phyloP scores from a whole-genome alignment of 2,888 invertebrate genomes.

The Ditula angustiorana region DNA sequence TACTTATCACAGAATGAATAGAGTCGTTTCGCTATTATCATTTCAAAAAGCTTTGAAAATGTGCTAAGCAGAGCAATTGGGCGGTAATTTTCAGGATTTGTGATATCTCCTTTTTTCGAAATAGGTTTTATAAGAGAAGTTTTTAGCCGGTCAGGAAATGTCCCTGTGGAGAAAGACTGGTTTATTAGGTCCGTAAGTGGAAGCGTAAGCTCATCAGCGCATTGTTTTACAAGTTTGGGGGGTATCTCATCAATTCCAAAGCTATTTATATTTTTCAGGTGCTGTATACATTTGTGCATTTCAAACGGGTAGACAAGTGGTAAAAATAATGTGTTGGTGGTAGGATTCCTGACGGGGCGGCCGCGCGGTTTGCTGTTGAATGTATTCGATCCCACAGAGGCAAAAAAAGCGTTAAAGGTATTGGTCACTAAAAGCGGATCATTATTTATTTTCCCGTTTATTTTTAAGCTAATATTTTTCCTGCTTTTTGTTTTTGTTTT shows the following conservation, averaged over 20 bases:
- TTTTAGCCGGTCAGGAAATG: not conserved
- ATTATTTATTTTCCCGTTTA: not conserved
- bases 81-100: too few species aligned
- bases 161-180: not conserved
- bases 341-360: not conserved
- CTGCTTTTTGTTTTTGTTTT: not conserved
- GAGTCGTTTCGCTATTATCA: too few species aligned
- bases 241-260: too few species aligned
- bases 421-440: constrained; percentile 31
- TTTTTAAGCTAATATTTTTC: constrained; percentile 15
- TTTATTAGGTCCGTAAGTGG: not conserved
- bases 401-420: constrained; percentile 37
- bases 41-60: too few species aligned
- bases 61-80: too few species aligned
- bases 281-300: not conserved
- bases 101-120: too few species aligned
- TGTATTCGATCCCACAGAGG: constrained; percentile 11
- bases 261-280: too few species aligned
- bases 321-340: not conserved
- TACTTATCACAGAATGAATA: too few species aligned
- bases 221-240: too few species aligned
- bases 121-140: not conserved
- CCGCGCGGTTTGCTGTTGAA: not conserved
- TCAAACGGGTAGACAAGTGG: not conserved
- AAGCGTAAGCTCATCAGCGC: not conserved